Percentiles rank a stretch among this genome's conserved stretches.
These are phyloP conservation scores for Microtus richardsoni DNA, from an alignment of 2,113 vertebrate genomes.

Conservation along the genomic window DNA sequence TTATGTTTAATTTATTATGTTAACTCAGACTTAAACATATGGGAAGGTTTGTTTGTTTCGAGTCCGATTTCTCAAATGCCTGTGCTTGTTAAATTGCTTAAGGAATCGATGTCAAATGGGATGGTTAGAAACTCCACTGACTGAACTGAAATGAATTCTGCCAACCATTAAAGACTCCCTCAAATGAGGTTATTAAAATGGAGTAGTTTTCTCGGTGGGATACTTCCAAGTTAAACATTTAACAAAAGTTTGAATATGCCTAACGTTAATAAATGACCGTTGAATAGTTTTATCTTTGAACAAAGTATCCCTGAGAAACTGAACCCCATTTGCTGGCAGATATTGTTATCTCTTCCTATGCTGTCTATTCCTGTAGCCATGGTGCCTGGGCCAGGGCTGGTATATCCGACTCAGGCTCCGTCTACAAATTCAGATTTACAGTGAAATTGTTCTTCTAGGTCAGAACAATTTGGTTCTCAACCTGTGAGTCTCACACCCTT, in stretches of 20 bases:
- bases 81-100: slow-evolving; percentile 28
- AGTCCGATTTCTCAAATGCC: slow-evolving; percentile 7
- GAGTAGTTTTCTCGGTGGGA: slow-evolving; percentile 4
- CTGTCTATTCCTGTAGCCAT: rapidly evolving
- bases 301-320: neutral
- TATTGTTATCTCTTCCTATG: too few relatives aligned
- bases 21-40: slow-evolving; percentile 30
- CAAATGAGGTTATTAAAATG: slow-evolving; percentile 47
- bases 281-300: neutral
- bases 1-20: slow-evolving; percentile 46
- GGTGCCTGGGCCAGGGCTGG: neutral
- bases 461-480: neutral
- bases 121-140: slow-evolving; percentile 13
- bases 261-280: neutral
- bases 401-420: neutral
- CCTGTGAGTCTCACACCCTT: neutral
- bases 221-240: neutral
- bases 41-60: slow-evolving; percentile 1
- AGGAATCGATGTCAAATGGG: slow-evolving; percentile 41
- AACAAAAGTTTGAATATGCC: neutral
- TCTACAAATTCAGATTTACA: neutral
- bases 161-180: slow-evolving; percentile 15
- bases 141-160: slow-evolving; percentile 21
- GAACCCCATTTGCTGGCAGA: neutral
- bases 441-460: neutral